Conservation (phyloP, 2,888 invertebrate genomes). For the Nebria salina region DNA sequence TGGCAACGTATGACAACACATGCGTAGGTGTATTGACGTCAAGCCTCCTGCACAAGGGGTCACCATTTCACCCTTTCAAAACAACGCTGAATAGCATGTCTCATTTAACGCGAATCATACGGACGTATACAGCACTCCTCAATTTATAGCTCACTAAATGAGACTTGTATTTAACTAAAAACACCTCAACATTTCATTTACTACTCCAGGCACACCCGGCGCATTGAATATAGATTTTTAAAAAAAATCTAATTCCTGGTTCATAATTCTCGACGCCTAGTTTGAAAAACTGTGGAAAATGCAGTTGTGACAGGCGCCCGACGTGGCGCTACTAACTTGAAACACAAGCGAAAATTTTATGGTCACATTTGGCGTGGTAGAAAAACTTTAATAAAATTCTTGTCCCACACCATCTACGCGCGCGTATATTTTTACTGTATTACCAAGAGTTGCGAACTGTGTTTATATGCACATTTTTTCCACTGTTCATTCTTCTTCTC, state of each 20-base stretch:
- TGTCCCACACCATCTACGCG: conserved; percentile 22
- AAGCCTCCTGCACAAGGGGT: not conserved
- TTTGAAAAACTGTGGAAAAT: not conserved
- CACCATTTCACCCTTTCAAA: not conserved
- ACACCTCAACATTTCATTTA: too few relatives aligned
- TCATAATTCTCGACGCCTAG: conserved; percentile 19
- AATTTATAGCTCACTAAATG: not conserved
- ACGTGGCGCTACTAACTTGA: conserved; percentile 28
- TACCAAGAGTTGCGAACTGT: conserved; percentile 45
- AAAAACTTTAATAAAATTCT: conserved; percentile 44
- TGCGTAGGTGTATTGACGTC: not conserved
- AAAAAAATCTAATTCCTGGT: not conserved
- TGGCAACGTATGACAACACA: not conserved
- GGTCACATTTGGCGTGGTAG: conserved; percentile 42
- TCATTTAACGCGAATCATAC: not conserved
- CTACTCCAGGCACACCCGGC: too few relatives aligned
- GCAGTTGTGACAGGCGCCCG: not conserved
- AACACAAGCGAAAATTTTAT: conserved; percentile 46
- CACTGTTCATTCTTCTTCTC: conserved; percentile 28
- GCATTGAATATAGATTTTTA: too few relatives aligned
- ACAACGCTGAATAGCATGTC: not conserved
- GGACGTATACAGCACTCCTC: not conserved
- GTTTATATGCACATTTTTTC: conserved; percentile 41
- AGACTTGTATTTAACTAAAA: too few relatives aligned
- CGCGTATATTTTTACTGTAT: conserved; percentile 45